A percentile compares a stretch with the other conserved stretches of the same genome.
phyloP scores from a whole-genome alignment of 2,113 vertebrate species.

The Semicossyphus pulcher region DNA sequence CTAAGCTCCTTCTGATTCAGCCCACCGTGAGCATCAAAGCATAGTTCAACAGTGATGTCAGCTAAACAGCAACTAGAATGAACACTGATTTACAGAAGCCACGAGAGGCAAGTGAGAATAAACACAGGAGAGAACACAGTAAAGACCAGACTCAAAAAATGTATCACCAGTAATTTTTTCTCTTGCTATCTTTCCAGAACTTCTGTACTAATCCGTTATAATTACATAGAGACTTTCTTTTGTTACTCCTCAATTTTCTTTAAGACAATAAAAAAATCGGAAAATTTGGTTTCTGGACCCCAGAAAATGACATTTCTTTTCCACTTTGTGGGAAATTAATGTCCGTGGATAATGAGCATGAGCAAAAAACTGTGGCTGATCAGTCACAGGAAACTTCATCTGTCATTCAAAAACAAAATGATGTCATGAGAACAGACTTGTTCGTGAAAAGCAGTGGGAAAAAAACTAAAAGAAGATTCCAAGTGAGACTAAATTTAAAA shows the following conservation, averaged over 20 bases:
- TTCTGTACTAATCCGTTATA: too few species aligned
- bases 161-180: too few species aligned
- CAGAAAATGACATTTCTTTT: not conserved
- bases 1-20: conserved; percentile 30
- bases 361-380: conserved; percentile 9
- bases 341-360: not conserved
- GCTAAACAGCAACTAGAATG: not conserved
- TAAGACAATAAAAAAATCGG: too few species aligned
- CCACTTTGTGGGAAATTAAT: not conserved
- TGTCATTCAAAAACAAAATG: not conserved
- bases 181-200: too few species aligned
- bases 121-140: not conserved
- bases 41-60: conserved; percentile 36
- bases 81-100: not conserved
- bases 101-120: not conserved
- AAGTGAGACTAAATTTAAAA: not conserved
- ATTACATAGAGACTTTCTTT: too few species aligned
- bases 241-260: too few species aligned
- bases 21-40: conserved; percentile 11
- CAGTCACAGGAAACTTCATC: conserved; percentile 1
- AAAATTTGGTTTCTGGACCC: conserved; percentile 5
- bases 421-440: not conserved
- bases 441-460: too few species aligned
- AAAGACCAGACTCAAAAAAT: too few species aligned
- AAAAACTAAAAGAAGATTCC: not conserved